Percentiles rank a stretch among this genome's conserved stretches.
phyloP scores from a whole-genome alignment of 1,140 invertebrate species.

The Camponotus pennsylvanicus region DNA sequence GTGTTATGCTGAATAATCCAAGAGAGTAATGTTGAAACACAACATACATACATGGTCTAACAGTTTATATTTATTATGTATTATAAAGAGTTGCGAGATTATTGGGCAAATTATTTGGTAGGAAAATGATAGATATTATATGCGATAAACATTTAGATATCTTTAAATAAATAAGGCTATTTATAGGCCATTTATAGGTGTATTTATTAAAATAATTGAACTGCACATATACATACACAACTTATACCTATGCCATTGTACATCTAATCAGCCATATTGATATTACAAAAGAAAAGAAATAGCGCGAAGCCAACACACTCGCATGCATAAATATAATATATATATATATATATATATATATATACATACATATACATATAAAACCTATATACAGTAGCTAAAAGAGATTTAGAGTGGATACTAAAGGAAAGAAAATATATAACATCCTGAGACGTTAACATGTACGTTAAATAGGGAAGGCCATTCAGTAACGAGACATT shows the following conservation, averaged over 20 bases:
- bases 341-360: constrained; percentile 46
- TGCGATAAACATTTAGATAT: background rate
- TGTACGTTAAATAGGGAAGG: constrained; percentile 65
- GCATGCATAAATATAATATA: constrained; percentile 33
- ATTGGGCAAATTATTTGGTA: too few relatives aligned
- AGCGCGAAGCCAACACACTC: constrained; percentile 46
- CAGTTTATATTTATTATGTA: too few relatives aligned
- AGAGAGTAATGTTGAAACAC: too few relatives aligned
- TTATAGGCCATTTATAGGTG: constrained; percentile 64
- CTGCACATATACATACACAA: constrained; percentile 75
- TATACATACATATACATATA: constrained; percentile 74
- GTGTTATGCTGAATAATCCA: background rate
- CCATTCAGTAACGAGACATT: constrained; percentile 20
- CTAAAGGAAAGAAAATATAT: constrained; percentile 57
- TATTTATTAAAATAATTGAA: constrained; percentile 69
- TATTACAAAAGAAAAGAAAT: constrained; percentile 60
- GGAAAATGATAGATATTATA: background rate
- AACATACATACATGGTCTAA: too few relatives aligned
- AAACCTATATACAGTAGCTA: constrained; percentile 77
- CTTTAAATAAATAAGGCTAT: constrained; percentile 38
- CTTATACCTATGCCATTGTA: constrained; percentile 61
- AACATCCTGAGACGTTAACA: constrained; percentile 78
- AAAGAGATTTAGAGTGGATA: constrained; percentile 44
- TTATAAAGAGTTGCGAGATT: too few relatives aligned
- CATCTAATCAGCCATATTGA: constrained; percentile 51